These are phyloP conservation scores for Crenichthys baileyi DNA, from an alignment of 2,797 vertebrate species.

Conservation along the genomic window DNA sequence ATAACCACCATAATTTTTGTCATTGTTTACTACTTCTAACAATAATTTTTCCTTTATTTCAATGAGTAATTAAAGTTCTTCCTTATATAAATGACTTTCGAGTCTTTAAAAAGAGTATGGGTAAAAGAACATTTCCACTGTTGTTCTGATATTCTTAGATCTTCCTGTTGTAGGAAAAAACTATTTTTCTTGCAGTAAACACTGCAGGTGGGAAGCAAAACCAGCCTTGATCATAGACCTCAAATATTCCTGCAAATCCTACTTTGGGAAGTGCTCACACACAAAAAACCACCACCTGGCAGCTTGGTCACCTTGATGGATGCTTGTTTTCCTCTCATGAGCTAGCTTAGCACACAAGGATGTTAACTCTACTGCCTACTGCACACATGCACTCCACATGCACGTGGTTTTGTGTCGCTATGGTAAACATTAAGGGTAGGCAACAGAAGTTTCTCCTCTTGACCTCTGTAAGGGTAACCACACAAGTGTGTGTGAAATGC, in stretches of 20 bases:
- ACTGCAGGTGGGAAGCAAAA: constrained; percentile 26
- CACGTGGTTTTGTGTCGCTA: constrained; percentile 40
- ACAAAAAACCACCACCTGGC: constrained; percentile 40
- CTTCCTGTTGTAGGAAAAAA: constrained; percentile 33
- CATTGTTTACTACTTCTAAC: neutral
- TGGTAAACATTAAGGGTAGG: constrained; percentile 49
- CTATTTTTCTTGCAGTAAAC: constrained; percentile 52
- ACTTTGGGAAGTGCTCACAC: constrained; percentile 47
- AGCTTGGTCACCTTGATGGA: constrained; percentile 38
- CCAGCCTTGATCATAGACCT: constrained; percentile 40
- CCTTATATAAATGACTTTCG: neutral
- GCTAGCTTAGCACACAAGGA: constrained; percentile 38
- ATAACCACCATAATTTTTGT: constrained; percentile 23
- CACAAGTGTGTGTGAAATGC: constrained; percentile 59
- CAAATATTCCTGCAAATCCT: constrained; percentile 38
- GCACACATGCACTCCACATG: constrained; percentile 37
- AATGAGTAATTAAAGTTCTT: neutral
- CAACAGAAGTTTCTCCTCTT: constrained; percentile 49
- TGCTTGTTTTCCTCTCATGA: constrained; percentile 47
- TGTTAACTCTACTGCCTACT: constrained; percentile 60
- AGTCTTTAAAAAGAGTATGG: neutral
- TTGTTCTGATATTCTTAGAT: constrained; percentile 27
- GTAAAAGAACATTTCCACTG: neutral
- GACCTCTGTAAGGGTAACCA: constrained; percentile 50
- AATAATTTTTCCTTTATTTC: neutral